These are phyloP conservation scores for Theristicus caerulescens DNA, from an alignment of 2,113 vertebrate genomes.

Conservation along the genomic window DNA sequence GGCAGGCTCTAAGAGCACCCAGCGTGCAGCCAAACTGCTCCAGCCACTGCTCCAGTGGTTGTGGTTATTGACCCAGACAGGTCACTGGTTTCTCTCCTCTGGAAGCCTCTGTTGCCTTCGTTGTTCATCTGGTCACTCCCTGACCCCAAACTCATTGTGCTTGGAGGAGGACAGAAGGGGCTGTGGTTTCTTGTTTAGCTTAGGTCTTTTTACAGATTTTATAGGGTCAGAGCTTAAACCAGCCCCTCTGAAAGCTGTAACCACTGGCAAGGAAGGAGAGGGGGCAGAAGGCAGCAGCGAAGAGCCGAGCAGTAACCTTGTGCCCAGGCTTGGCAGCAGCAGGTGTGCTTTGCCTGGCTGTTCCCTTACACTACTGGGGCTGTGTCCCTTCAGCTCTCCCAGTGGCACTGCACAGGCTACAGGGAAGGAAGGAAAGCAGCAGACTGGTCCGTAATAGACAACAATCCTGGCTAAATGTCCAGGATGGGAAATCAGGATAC, in stretches of 20 bases:
- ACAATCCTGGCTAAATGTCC: background rate
- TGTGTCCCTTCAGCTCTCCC: background rate
- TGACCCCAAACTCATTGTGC: background rate
- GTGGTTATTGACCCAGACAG: accelerated
- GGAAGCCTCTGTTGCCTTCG: conserved; percentile 18
- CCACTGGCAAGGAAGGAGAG: background rate
- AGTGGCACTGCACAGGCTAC: background rate
- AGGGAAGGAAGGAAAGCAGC: background rate
- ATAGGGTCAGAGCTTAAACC: background rate
- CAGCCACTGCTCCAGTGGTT: background rate
- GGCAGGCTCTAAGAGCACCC: background rate
- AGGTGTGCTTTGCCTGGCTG: background rate
- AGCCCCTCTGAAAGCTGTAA: background rate
- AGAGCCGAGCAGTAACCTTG: background rate
- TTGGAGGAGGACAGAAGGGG: background rate
- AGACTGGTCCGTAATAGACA: background rate
- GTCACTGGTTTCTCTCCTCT: background rate
- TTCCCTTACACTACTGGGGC: background rate
- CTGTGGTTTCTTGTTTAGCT: background rate
- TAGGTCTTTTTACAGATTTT: background rate
- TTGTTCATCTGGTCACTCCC: background rate
- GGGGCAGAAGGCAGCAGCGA: background rate
- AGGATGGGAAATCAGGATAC: background rate
- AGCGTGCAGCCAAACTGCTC: background rate
- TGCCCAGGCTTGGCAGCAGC: background rate